Evolutionary conservation across 2,797 vertebrate species (phyloP).

Genomic region (Scolopax bukidnonensis): DNA sequence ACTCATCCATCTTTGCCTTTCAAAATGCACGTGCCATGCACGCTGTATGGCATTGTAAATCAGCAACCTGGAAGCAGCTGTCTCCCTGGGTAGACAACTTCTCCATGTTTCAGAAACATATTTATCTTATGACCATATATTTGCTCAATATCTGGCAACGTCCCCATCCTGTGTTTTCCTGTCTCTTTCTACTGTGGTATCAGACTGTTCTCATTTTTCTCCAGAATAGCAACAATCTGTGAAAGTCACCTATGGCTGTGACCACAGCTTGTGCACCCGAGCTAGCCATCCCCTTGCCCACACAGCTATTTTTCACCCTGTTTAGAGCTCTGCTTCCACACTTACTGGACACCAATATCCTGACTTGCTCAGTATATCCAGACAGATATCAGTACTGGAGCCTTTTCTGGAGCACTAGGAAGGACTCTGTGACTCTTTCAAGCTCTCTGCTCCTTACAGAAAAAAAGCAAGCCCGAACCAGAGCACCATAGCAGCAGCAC

Average conservation of each 20-base stretch:
- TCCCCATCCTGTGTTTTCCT: background rate
- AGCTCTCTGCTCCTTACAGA: background rate
- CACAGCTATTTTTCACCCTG: background rate
- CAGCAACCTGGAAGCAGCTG: background rate
- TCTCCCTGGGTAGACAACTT: background rate
- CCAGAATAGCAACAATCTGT: background rate
- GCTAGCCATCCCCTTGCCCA: background rate
- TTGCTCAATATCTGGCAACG: background rate
- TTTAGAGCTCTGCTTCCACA: background rate
- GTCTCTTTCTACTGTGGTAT: background rate
- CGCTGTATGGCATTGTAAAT: background rate
- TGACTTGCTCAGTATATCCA: background rate
- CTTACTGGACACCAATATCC: background rate
- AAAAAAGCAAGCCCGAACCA: background rate
- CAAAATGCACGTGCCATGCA: rapidly evolving
- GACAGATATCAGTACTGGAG: background rate
- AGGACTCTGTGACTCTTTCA: background rate
- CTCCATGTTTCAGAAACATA: background rate
- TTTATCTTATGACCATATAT: background rate
- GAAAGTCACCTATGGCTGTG: background rate
- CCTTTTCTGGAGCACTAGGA: background rate
- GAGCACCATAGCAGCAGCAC: background rate
- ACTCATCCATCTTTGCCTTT: background rate
- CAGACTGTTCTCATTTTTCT: background rate
- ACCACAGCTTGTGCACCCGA: background rate